Conservation (phyloP, 2,888 invertebrate genomes). For the Aporophyla lueneburgensis region DNA sequence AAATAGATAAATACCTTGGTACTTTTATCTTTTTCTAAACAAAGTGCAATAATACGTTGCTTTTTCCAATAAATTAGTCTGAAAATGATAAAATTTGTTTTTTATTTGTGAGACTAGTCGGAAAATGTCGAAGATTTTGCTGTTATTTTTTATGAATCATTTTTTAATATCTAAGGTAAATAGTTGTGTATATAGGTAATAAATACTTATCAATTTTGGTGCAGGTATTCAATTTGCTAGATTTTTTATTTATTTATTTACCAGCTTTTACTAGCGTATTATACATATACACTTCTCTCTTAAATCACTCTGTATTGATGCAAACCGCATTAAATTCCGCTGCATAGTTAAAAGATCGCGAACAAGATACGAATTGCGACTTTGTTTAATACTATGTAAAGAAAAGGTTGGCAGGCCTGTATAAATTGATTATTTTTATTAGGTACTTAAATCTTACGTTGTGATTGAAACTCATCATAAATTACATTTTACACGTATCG, state of each 20-base stretch:
- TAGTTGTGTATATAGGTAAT: not conserved
- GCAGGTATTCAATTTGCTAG: no score
- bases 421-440: not conserved
- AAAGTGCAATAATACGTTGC: constrained; percentile 2
- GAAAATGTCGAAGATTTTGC: constrained; percentile 39
- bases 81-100: not conserved
- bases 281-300: no score
- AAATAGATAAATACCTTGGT: constrained; percentile 9
- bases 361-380: no score
- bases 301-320: no score
- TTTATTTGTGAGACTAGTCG: not conserved
- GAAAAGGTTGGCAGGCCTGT: not conserved
- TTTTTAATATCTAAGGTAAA: constrained; percentile 49
- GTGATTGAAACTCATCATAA: not conserved
- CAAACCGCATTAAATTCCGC: no score
- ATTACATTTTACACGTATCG: not conserved
- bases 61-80: constrained; percentile 34
- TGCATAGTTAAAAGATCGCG: no score
- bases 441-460: not conserved
- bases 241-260: no score
- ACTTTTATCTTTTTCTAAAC: constrained; percentile 21
- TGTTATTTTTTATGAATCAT: constrained; percentile 31
- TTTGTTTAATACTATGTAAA: no score
- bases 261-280: no score
- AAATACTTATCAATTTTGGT: not conserved